Base-by-base conservation (phyloP, 1,140 invertebrate species). In the Parasteatoda tepidariorum region DNA sequence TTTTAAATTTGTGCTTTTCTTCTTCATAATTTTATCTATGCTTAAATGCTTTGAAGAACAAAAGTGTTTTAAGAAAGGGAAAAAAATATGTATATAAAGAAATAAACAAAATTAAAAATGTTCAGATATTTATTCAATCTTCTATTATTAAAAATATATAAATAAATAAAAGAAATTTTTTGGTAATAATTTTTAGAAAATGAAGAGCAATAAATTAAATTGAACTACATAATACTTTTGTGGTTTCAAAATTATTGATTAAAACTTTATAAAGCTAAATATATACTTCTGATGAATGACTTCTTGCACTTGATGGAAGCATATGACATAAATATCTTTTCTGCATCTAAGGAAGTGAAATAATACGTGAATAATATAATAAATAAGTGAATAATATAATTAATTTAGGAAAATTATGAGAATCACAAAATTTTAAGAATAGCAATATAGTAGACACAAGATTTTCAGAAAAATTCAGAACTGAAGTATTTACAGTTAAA, bases 271-370 rank as follows among this genome's bases (percentile, higher is more conserved):
- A n/a, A n/a, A n/a, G n/a, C n/a, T n/a, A n/a, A 33, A 67, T 4
- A 26, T 6, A 18, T 73, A 24, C 7, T 7, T 59, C 54, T 55
- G 48, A 15, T 59, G 48, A 59, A 33, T 13, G 9, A 48, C 48
- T 22, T 26, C 3, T 66, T 18, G 54, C n/a, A 48, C n/a, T 31
- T 15, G 61, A 64, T 22, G 15, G 31, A 38, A 78, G 66, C n/a
- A 66, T 11, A 54, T 78, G 61, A 22, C 66, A 61, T 61, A 66
- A 54, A 38, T 78, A 66, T 48, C 62, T 64, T 33, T 76, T 76
- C 30, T 78, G 74, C 28, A 78, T 78, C 74, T 78, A 62, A 59
- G n/a, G n/a, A n/a, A 24, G 57, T n/a, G 61, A 33, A 64, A 64
- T 9, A 15, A 59, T 22, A 59, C 9, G 24, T 59, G 18, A n/a